Evolutionary conservation across 1,140 invertebrate species (phyloP).

Genomic region (Pararge aegeria): DNA sequence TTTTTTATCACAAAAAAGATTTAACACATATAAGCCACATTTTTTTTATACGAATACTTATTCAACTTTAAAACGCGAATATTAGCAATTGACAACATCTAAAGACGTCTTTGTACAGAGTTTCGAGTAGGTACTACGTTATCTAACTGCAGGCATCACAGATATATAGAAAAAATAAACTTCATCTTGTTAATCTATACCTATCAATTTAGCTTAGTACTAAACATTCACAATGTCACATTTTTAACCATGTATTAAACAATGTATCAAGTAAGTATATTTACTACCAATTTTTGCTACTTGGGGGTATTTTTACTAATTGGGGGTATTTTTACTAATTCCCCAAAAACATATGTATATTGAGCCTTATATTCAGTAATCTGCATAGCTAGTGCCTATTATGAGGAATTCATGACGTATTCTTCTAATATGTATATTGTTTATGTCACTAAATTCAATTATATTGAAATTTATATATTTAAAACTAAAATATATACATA

Average conservation of each 20-base stretch:
- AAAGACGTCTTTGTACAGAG: constrained; percentile 53
- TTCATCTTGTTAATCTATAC: constrained; percentile 54
- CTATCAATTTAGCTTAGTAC: constrained; percentile 39
- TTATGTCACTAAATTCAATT: no score
- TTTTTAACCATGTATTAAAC: not conserved
- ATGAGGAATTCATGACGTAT: no score
- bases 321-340: no score
- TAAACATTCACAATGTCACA: constrained; percentile 11
- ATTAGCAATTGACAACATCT: constrained; percentile 39
- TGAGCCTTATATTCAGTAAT: no score
- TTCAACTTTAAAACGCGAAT: constrained; percentile 2
- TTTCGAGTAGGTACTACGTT: constrained; percentile 47
- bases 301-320: no score
- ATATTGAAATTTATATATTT: no score
- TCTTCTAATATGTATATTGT: no score
- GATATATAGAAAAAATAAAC: constrained; percentile 70
- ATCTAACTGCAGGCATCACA: constrained; percentile 63
- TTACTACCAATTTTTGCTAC: no score
- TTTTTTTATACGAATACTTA: constrained; percentile 5
- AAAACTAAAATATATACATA: no score
- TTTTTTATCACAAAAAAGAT: constrained; percentile 14
- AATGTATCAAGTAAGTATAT: no score
- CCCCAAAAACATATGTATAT: no score
- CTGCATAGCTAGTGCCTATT: no score
- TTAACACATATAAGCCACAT: constrained; percentile 24